Conservation (phyloP, 2,888 invertebrate genomes). For the Pristionchus maxplancki region DNA sequence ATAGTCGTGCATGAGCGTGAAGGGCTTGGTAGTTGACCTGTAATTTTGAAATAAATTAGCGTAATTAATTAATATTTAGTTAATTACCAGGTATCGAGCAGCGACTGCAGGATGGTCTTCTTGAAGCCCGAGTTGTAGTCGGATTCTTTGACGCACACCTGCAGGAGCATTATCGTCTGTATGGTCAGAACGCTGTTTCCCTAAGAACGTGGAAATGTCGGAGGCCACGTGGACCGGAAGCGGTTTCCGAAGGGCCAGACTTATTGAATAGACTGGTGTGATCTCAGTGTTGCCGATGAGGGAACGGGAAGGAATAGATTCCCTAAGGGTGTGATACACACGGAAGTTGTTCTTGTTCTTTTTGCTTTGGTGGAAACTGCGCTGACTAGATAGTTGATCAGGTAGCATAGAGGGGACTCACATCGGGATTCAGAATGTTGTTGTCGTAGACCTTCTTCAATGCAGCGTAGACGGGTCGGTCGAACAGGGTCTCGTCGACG, state of each 20-base stretch:
- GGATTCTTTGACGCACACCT: slow-evolving; percentile 71
- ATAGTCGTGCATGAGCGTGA: slow-evolving; percentile 69
- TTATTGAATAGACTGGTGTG: too few species aligned
- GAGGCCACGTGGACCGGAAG: too few species aligned
- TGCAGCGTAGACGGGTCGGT: slow-evolving; percentile 68
- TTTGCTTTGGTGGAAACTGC: too few species aligned
- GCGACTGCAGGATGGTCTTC: slow-evolving; percentile 62
- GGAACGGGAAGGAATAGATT: too few species aligned
- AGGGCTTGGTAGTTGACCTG: slow-evolving; percentile 63
- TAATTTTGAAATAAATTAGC: not conserved
- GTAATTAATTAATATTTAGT: not conserved
- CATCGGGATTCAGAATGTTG: slow-evolving; percentile 68
- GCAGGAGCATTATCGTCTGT: not conserved
- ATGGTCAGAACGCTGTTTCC: too few species aligned
- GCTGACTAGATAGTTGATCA: too few species aligned
- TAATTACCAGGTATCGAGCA: slow-evolving; percentile 62
- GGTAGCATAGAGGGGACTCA: too few species aligned
- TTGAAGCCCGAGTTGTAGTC: slow-evolving; percentile 66
- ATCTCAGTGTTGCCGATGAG: too few species aligned
- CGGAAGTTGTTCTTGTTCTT: too few species aligned
- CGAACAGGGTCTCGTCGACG: slow-evolving; percentile 72
- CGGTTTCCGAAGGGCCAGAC: too few species aligned
- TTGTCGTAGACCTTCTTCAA: slow-evolving; percentile 69
- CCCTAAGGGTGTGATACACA: too few species aligned
- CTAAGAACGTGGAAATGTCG: too few species aligned